phyloP scores from a whole-genome alignment of 1,140 invertebrate genomes.

The Babylonia areolata region DNA sequence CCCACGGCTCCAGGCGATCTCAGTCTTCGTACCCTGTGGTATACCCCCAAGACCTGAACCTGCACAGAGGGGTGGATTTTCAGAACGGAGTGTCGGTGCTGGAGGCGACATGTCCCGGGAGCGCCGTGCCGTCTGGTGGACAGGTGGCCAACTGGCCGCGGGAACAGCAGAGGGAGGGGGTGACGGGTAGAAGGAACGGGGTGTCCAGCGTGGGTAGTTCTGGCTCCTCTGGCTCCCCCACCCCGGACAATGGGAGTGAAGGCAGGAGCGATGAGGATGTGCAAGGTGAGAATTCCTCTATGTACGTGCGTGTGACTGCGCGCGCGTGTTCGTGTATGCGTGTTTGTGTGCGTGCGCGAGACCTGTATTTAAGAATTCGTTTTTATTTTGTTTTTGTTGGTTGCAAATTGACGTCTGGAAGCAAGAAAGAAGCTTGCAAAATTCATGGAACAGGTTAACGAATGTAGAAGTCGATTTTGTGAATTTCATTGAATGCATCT shows the following conservation, averaged over 20 bases:
- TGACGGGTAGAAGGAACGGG: not conserved
- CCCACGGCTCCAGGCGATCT: not conserved
- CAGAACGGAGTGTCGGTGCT: not conserved
- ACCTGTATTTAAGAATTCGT: too few species aligned
- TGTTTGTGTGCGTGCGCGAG: too few species aligned
- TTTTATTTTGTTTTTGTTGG: too few species aligned
- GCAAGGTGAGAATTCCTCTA: not conserved
- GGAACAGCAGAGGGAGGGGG: not conserved
- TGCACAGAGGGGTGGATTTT: not conserved
- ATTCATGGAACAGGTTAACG: too few species aligned
- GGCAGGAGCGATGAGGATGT: not conserved
- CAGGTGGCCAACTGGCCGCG: too few species aligned
- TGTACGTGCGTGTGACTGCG: too few species aligned
- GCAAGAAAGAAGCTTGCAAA: too few species aligned
- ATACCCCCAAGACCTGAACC: not conserved
- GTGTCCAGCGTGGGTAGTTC: not conserved
- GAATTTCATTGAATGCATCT: too few species aligned
- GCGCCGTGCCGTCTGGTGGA: too few species aligned
- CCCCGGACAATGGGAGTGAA: not conserved
- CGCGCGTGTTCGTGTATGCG: too few species aligned
- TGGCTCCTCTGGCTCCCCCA: not conserved
- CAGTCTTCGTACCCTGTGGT: not conserved
- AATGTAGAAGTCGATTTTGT: too few species aligned
- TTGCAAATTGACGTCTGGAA: too few species aligned
- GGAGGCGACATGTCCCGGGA: not conserved